Percentiles rank a stretch among this genome's conserved stretches.
phyloP scores from a whole-genome alignment of 2,888 invertebrate genomes.

The Bedellia somnulentella region DNA sequence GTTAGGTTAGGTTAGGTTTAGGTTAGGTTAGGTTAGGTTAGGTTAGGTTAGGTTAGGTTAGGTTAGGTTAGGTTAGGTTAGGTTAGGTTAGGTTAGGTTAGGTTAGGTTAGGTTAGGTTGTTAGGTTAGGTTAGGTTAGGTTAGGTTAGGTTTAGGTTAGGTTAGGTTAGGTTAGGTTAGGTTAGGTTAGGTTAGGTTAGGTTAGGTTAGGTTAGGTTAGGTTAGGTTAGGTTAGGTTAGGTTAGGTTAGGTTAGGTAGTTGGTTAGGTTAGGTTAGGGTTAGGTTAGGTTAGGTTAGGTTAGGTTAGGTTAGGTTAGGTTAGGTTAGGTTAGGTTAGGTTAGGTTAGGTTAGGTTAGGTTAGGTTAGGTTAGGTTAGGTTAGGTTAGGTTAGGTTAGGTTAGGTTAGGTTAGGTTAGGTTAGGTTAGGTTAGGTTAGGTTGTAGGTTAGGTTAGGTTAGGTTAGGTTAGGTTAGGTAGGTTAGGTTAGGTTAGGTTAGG shows the following conservation, averaged over 20 bases:
- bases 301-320: conserved; percentile 12
- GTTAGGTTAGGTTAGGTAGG: conserved; percentile 5
- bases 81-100: too few relatives aligned
- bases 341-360: conserved; percentile 13
- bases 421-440: conserved; percentile 1
- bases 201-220: conserved; percentile 9
- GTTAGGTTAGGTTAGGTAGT: conserved; percentile 9
- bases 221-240: conserved; percentile 10
- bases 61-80: too few relatives aligned
- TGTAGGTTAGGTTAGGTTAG: conserved; percentile 2
- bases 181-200: conserved; percentile 8
- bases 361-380: conserved; percentile 12
- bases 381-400: conserved; percentile 6
- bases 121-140: too few relatives aligned
- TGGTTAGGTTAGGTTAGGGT: too few relatives aligned
- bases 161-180: too few relatives aligned
- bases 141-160: too few relatives aligned
- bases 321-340: conserved; percentile 13
- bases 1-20: too few relatives aligned
- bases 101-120: too few relatives aligned
- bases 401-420: conserved; percentile 4
- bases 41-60: too few relatives aligned
- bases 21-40: too few relatives aligned
- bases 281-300: conserved; percentile 7
- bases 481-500: too few relatives aligned